Base-by-base conservation (phyloP, 1,140 invertebrate species). In the Procambarus virginalis region DNA sequence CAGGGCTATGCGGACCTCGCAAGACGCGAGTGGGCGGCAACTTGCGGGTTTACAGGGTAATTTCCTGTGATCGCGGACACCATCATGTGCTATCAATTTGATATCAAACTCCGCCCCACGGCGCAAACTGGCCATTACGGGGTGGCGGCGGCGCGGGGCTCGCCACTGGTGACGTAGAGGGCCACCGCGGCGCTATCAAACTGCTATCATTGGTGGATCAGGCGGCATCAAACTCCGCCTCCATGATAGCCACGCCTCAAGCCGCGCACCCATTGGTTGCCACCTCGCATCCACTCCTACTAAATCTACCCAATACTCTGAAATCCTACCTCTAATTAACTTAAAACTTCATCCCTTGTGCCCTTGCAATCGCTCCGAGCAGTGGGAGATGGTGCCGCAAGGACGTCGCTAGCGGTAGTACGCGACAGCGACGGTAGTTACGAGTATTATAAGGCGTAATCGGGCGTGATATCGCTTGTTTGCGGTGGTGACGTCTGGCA, bases 171-270 rank as follows among this genome's bases (percentile, higher is more conserved):
- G 84, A 82, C 73, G 79, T 60, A 55, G 73, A 22, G 84, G 84
- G 79, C 81, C 55, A 81, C 79, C 51, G 51, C 80, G 48, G 34
- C 86, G 80, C 70, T 83, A 91, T 84, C 79, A 91, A 87, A 87
- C 58, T 86, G 73, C 84, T 87, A 91, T 91, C 90, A 91, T 91
- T 91, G 90, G 90, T 91, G 70, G 85, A 91, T 91, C 81, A 91
- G 17, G 82, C 22, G 79, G 75, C 20, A 87, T 91, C 85, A 85
- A 88, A 87, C 84, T 84, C 84, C 90, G 85, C 90, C 90, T 22
- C 79, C 20, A 55, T 91, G 90, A 91, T 91, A 86, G 76, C 90
- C 86, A 82, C 90, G 90, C 90, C 90, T 70, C 76, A 75, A 14
- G 73, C 73, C 34, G 84, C 79, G 80, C 85, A 91, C 79, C 22